phyloP scores from a whole-genome alignment of 2,113 vertebrate species.

The Capreolus pygargus region DNA sequence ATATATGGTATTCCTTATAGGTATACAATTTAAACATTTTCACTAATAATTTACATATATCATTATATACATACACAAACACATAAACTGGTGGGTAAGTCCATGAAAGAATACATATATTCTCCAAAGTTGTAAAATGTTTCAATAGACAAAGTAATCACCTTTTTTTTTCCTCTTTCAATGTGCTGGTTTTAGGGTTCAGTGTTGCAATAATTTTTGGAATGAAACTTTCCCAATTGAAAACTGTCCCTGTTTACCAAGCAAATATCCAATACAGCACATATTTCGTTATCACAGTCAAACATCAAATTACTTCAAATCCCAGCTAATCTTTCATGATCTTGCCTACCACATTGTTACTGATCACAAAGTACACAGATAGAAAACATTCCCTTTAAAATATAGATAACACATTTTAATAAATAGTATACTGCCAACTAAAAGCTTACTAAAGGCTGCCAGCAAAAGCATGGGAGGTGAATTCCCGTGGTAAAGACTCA shows the following conservation, averaged over 20 bases:
- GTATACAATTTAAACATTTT: neutral
- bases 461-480: neutral
- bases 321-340: conserved; percentile 56
- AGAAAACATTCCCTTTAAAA: conserved; percentile 44
- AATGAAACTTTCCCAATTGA: conserved; percentile 29
- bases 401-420: conserved; percentile 44
- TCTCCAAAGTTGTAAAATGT: neutral
- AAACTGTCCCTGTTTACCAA: conserved; percentile 41
- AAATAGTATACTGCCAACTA: conserved; percentile 2
- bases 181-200: neutral
- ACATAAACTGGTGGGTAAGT: neutral
- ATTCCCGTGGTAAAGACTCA: neutral
- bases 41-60: neutral
- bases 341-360: conserved; percentile 25
- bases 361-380: conserved; percentile 12
- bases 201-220: neutral
- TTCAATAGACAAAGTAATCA: neutral
- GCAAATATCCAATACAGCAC: conserved; percentile 12
- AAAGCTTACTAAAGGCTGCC: neutral
- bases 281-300: conserved; percentile 29
- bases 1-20: neutral
- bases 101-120: neutral
- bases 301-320: conserved; percentile 62
- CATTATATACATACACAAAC: neutral
- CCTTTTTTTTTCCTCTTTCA: neutral